Evolutionary conservation across 2,888 invertebrate species (phyloP).

Genomic region (Harpalus rufipes): DNA sequence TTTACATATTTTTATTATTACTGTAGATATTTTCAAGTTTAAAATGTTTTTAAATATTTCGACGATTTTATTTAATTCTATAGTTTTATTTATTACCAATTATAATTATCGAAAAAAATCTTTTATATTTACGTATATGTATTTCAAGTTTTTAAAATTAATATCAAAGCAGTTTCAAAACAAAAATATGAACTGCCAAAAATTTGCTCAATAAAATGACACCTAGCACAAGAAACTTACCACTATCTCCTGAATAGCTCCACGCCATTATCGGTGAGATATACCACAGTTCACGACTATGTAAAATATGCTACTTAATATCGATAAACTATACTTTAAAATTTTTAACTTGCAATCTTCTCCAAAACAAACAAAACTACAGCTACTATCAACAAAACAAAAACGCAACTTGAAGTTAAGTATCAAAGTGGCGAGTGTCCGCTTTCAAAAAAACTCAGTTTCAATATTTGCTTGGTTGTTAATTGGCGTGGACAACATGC

Average conservation of each 20-base stretch:
- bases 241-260: background rate
- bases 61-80: too few species aligned
- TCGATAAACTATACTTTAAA: background rate
- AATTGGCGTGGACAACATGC: conserved; percentile 34
- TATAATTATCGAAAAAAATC: too few species aligned
- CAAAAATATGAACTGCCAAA: conserved; percentile 8
- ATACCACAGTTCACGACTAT: background rate
- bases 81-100: too few species aligned
- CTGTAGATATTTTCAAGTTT: background rate
- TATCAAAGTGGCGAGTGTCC: conserved; percentile 27
- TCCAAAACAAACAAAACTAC: conserved; percentile 10
- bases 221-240: background rate
- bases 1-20: background rate
- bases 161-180: background rate
- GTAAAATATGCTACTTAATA: background rate
- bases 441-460: conserved; percentile 25
- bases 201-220: background rate
- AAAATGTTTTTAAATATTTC: too few species aligned
- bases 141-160: too few species aligned
- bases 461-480: conserved; percentile 32
- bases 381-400: conserved; percentile 37
- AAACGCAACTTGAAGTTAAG: conserved; percentile 34
- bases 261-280: background rate
- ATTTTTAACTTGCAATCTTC: background rate
- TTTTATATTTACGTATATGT: too few species aligned